phyloP scores from a whole-genome alignment of 2,888 invertebrate genomes.

The Acrobasis suavella region DNA sequence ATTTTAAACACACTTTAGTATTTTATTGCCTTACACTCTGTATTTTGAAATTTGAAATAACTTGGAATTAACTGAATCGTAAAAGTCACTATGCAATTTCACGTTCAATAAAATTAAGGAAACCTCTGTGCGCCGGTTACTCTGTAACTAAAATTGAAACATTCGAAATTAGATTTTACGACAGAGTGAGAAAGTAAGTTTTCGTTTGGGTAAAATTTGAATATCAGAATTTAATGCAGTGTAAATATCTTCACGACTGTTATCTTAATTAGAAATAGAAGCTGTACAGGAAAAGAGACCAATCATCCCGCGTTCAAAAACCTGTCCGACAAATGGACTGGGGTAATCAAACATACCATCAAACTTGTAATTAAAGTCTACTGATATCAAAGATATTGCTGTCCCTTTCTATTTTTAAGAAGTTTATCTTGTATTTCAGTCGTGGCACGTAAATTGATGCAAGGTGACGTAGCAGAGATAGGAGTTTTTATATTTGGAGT shows the following conservation, averaged over 20 bases:
- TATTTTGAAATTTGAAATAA: slow-evolving; percentile 17
- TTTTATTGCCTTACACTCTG: background rate
- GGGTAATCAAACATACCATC: slow-evolving; percentile 48
- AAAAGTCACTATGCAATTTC: slow-evolving; percentile 16
- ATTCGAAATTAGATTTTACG: background rate
- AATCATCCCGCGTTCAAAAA: slow-evolving; percentile 32
- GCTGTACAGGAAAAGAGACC: slow-evolving; percentile 32
- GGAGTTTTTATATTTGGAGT: background rate
- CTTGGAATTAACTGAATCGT: slow-evolving; percentile 8
- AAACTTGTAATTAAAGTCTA: slow-evolving; percentile 46
- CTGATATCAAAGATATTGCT: slow-evolving; percentile 31
- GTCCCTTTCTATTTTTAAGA: slow-evolving; percentile 13
- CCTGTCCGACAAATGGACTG: slow-evolving; percentile 25
- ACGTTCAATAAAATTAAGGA: slow-evolving; percentile 16
- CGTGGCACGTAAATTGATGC: background rate
- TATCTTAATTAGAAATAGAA: slow-evolving; percentile 32
- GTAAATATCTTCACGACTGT: slow-evolving; percentile 24
- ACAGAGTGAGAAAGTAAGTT: background rate
- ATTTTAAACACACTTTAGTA: slow-evolving; percentile 17
- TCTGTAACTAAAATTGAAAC: background rate
- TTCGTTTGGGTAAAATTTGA: background rate
- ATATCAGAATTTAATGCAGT: slow-evolving; percentile 17
- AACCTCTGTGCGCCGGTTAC: background rate
- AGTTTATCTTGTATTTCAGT: slow-evolving; percentile 12
- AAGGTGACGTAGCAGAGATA: slow-evolving; percentile 3